phyloP scores from a whole-genome alignment of 2,888 invertebrate genomes.

The Clitarchus hookeri region DNA sequence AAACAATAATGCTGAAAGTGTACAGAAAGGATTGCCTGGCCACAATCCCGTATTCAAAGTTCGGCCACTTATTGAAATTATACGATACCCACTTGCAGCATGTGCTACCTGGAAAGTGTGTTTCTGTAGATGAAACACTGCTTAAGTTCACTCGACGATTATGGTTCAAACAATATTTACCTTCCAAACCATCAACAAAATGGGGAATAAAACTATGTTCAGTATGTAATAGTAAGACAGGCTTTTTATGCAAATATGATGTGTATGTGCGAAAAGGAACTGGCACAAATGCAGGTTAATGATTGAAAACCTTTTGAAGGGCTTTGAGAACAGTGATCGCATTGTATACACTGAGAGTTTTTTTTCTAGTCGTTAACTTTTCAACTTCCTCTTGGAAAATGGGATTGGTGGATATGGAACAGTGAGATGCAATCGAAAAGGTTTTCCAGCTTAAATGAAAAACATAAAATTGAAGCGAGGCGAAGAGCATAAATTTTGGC shows the following conservation, averaged over 20 bases:
- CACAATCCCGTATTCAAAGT: background rate
- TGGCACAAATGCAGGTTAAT: no score
- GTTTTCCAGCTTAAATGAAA: no score
- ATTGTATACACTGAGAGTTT: no score
- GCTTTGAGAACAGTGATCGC: no score
- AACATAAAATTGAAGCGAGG: no score
- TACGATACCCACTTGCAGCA: background rate
- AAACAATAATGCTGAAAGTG: no score
- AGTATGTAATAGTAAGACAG: background rate
- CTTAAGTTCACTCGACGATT: background rate
- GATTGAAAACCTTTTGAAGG: no score
- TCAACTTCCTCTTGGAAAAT: background rate
- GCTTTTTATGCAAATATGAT: background rate
- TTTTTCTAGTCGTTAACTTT: background rate
- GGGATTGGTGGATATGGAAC: background rate
- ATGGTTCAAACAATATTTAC: conserved; percentile 24
- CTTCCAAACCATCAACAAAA: conserved; percentile 15
- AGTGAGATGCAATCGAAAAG: background rate
- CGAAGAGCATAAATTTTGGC: no score
- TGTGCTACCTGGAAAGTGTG: background rate
- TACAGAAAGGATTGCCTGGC: no score
- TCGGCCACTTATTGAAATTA: background rate
- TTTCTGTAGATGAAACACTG: conserved; percentile 19
- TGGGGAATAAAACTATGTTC: conserved; percentile 20
- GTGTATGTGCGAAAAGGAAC: background rate